These are phyloP conservation scores for Fregetta grallaria DNA, from an alignment of 2,113 vertebrate species.

Conservation along the genomic window DNA sequence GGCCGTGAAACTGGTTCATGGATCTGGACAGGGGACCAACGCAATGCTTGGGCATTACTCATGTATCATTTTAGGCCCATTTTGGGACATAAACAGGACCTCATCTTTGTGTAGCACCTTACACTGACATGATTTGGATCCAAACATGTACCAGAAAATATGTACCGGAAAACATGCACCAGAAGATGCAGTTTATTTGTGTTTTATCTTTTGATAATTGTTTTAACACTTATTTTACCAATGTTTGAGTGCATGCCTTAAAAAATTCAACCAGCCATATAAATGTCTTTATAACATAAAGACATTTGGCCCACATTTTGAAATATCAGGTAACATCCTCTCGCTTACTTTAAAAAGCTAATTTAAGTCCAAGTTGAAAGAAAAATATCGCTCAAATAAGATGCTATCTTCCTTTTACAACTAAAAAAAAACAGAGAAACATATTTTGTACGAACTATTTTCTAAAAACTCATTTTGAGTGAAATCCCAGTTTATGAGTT, in stretches of 20 bases:
- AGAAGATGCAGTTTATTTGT: neutral
- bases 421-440: neutral
- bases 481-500: neutral
- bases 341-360: neutral
- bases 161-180: neutral
- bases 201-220: neutral
- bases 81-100: neutral
- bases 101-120: neutral
- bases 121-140: neutral
- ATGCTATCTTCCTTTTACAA: neutral
- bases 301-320: neutral
- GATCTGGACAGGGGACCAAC: neutral
- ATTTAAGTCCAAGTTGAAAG: neutral
- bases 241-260: neutral
- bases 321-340: neutral
- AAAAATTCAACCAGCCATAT: neutral
- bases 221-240: neutral
- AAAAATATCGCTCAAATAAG: neutral
- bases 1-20: neutral
- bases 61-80: neutral
- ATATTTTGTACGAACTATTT: neutral
- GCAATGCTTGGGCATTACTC: neutral
- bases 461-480: neutral
- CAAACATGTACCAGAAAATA: neutral
- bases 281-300: neutral